Conservation (phyloP, 2,888 invertebrate species). For the Meteorus cinctellus region DNA sequence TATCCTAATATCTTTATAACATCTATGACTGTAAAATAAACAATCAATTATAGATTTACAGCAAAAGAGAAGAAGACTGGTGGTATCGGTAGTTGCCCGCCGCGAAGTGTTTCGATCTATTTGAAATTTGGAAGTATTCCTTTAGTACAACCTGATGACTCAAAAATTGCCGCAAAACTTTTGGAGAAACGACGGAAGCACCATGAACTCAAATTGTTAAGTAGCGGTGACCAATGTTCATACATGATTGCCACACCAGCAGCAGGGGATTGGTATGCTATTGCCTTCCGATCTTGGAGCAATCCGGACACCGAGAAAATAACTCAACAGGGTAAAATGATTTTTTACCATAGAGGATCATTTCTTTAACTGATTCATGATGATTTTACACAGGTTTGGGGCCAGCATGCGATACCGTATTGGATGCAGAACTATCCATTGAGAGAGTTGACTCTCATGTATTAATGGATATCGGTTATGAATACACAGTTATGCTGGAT, state of each 20-base stretch:
- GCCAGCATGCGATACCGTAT: conserved; percentile 79
- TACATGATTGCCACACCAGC: conserved; percentile 80
- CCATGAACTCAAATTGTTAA: conserved; percentile 77
- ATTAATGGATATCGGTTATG: conserved; percentile 46
- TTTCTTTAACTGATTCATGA: conserved; percentile 50
- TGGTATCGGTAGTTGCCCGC: conserved; percentile 76
- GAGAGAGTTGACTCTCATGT: conserved; percentile 72
- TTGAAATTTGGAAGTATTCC: conserved; percentile 89
- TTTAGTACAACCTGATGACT: conserved; percentile 87
- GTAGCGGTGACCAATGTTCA: conserved; percentile 78
- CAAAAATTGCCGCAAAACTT: conserved; percentile 82
- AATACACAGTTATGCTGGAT: conserved; percentile 52
- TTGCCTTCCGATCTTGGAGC: conserved; percentile 85
- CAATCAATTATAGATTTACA: conserved; percentile 61
- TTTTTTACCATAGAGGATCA: conserved; percentile 1
- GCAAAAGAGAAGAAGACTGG: conserved; percentile 70
- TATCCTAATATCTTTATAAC: neutral
- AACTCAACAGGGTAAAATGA: conserved; percentile 81
- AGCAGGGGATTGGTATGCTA: conserved; percentile 87
- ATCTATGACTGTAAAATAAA: neutral
- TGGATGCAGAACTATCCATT: conserved; percentile 80
- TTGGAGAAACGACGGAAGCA: conserved; percentile 75
- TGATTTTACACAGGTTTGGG: conserved; percentile 78
- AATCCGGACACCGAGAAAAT: conserved; percentile 83
- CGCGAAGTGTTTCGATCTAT: conserved; percentile 80